Evolutionary conservation across 2,113 vertebrate genomes (phyloP).

Genomic region (Silurus glanis): DNA sequence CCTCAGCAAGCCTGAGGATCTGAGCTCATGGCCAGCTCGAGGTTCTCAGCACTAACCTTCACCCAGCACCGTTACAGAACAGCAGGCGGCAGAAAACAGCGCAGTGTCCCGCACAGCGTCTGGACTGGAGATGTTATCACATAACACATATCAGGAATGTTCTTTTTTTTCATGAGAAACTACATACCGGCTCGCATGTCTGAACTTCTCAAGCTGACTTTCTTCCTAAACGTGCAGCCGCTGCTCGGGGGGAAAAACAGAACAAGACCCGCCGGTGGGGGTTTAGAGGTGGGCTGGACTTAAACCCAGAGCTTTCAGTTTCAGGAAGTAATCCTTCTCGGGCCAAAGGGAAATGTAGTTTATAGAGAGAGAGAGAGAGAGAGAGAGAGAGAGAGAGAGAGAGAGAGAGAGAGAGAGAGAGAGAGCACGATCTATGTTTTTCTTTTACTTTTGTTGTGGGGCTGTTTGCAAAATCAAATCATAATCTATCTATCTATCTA

Average conservation of each 20-base stretch:
- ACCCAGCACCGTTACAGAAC: slow-evolving; percentile 1
- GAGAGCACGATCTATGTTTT: no score
- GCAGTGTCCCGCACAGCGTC: not conserved
- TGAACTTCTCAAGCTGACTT: not conserved
- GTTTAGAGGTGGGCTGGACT: not conserved
- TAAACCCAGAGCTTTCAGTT: not conserved
- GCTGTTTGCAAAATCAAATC: no score
- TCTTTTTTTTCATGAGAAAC: not conserved
- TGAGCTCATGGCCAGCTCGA: no score
- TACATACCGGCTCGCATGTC: not conserved
- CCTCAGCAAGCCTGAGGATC: not conserved
- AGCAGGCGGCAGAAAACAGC: not conserved
- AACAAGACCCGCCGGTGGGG: not conserved
- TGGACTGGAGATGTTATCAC: not conserved
- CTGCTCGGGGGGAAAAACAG: not conserved
- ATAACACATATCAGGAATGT: not conserved
- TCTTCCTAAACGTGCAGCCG: not conserved
- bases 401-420: no score
- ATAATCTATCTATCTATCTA: not conserved
- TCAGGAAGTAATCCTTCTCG: not conserved
- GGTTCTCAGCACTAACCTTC: not conserved
- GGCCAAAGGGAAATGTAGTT: slow-evolving; percentile 32
- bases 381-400: no score
- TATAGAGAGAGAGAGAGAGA: not conserved
- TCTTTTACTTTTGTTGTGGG: no score